Percentiles rank a stretch among this genome's conserved stretches.
Evolutionary conservation across 1,140 invertebrate species (phyloP).

Genomic region (Drosophila subobscura): DNA sequence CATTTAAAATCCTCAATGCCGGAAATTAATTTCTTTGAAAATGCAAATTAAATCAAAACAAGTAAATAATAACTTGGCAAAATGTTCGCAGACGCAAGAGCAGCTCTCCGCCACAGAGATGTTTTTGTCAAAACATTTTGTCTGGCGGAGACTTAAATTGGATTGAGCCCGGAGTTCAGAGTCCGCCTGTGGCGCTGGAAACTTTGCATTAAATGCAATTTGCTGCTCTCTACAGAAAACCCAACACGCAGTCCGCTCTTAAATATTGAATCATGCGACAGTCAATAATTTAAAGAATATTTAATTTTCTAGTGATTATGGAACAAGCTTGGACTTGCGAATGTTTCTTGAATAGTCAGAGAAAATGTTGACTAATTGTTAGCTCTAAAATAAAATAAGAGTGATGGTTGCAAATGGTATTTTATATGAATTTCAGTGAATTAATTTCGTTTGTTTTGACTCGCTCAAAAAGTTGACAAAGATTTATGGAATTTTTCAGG

Average conservation of each 20-base stretch:
- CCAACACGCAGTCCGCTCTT: no score
- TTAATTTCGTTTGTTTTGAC: slow-evolving; percentile 31
- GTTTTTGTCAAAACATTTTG: slow-evolving; percentile 9
- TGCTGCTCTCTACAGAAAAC: not conserved
- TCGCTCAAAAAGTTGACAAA: slow-evolving; percentile 25
- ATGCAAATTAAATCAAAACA: slow-evolving; percentile 19
- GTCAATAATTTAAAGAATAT: no score
- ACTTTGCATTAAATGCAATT: slow-evolving; percentile 7
- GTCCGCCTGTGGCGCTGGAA: not conserved
- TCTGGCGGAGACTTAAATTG: not conserved
- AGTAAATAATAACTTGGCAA: slow-evolving; percentile 3
- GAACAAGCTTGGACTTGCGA: no score
- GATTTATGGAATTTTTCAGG: slow-evolving; percentile 47
- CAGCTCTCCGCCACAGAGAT: no score
- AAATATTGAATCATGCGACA: not conserved
- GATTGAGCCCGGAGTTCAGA: not conserved
- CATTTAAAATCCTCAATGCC: not conserved
- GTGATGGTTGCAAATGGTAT: not conserved
- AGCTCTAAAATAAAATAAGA: not conserved
- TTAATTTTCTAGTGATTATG: not conserved
- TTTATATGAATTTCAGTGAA: slow-evolving; percentile 15
- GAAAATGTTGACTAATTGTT: no score
- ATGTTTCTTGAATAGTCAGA: no score
- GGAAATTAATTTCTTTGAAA: not conserved
- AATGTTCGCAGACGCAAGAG: not conserved